Evolutionary conservation across 2,888 invertebrate genomes (phyloP), one percentile per base, ranked within the genome.

Genomic region (Eristalis arbustorum): DNA sequence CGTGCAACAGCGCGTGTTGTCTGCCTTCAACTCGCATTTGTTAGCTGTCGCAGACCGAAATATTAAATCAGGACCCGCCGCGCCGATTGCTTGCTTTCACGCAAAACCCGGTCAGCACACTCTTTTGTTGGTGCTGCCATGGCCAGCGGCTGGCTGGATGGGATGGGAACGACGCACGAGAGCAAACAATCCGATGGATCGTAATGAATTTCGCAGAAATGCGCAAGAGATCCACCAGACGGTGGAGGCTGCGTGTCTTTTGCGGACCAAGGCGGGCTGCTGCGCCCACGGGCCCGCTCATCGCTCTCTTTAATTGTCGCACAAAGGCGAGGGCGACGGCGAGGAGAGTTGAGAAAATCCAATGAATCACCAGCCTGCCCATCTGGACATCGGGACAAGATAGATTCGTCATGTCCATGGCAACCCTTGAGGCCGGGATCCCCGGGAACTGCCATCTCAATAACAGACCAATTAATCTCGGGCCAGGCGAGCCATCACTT

Each of bases 401-500:
- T 69, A 68, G 68, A 78, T 69, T 83, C 62, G 62, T 76, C 68
- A 62, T 61, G 40, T 59, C 28, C 22, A 57, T 28, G 57, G 61
- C 64, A 23, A 59, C 14, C 59, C n/a, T 22, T 59, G 18, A n/a
- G 37, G 49, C 76, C 76, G 18, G 8, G 49, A 5, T 4, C 49
- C 8, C 49, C 49, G 18, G 8, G 49, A 18, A 8, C 56, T 73
- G 78, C 78, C 75, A 78, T 73, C 78, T 83, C 83, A 87, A 83
- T 83, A 83, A 83, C 87, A 79, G 79, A 87, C 71, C 83, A 87
- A 87, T 87, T 87, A 63, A 71, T 28, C 83, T 31, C 31, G 63
- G 78, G 83, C 75, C 87, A 87, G 67, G 71, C 56, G 63, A 79
- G 78, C 78, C 83, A 83, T 75, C 83, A 72, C 71, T 75, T 63